These are phyloP conservation scores for Microtus ochrogaster DNA, from an alignment of 2,113 vertebrate species.

Conservation along the genomic window DNA sequence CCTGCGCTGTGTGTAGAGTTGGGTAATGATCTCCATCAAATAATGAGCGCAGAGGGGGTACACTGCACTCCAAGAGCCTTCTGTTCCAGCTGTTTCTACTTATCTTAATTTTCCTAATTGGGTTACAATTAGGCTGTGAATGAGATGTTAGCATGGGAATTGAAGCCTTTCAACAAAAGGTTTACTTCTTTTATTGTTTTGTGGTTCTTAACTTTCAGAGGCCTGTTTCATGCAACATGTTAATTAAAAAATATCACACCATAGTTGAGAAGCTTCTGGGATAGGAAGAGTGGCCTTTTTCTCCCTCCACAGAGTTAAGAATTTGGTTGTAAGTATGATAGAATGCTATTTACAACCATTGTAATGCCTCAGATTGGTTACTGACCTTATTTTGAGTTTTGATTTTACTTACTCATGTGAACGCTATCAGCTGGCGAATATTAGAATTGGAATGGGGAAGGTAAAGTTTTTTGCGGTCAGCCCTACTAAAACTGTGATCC, in stretches of 20 bases:
- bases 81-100: slow-evolving; percentile 81
- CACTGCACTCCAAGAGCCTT: slow-evolving; percentile 68
- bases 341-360: slow-evolving; percentile 11
- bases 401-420: slow-evolving; percentile 13
- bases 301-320: neutral
- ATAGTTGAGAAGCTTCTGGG: slow-evolving; percentile 36
- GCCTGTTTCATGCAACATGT: slow-evolving; percentile 53
- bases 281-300: slow-evolving; percentile 37
- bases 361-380: neutral
- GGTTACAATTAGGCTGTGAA: slow-evolving; percentile 76
- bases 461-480: neutral
- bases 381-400: neutral
- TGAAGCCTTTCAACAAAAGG: slow-evolving; percentile 73
- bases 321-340: neutral
- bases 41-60: slow-evolving; percentile 77
- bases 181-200: slow-evolving; percentile 77
- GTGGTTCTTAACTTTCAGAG: slow-evolving; percentile 71
- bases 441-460: neutral
- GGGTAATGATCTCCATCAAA: slow-evolving; percentile 77
- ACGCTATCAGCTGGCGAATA: neutral
- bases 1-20: slow-evolving; percentile 59
- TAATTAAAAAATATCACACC: slow-evolving; percentile 72
- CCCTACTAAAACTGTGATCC: neutral
- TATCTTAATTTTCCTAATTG: slow-evolving; percentile 81
- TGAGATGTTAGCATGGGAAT: slow-evolving; percentile 73